Conservation (phyloP, 2,797 vertebrate genomes). For the Somateria mollissima region DNA sequence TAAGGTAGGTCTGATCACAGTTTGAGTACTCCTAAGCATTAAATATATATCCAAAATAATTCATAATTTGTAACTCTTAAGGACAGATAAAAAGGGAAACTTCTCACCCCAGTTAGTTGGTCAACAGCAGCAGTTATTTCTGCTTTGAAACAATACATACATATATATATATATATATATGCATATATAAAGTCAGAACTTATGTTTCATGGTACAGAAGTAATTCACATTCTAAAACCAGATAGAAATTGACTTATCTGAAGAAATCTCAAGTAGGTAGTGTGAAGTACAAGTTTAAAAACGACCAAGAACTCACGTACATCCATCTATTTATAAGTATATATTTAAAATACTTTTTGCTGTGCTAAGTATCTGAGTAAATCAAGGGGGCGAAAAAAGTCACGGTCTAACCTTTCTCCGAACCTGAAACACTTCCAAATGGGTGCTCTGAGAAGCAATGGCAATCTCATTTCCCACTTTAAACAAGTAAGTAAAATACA, state of each 20-base stretch:
- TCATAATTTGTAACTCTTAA: background rate
- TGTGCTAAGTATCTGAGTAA: background rate
- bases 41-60: background rate
- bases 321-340: background rate
- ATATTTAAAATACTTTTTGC: background rate
- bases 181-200: background rate
- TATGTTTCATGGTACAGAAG: background rate
- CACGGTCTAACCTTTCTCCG: background rate
- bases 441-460: background rate
- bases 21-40: background rate
- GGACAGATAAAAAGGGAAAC: background rate
- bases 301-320: background rate
- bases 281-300: background rate
- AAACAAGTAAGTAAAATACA: background rate
- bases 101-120: background rate
- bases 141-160: background rate
- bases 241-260: background rate
- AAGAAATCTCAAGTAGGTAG: background rate
- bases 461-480: background rate
- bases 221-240: background rate
- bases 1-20: background rate
- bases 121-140: background rate
- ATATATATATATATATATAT: background rate
- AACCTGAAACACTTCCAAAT: background rate
- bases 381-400: rapidly evolving